Conservation (phyloP, 35 echinoderm and acorn worm species). For the Amphiura filiformis region DNA sequence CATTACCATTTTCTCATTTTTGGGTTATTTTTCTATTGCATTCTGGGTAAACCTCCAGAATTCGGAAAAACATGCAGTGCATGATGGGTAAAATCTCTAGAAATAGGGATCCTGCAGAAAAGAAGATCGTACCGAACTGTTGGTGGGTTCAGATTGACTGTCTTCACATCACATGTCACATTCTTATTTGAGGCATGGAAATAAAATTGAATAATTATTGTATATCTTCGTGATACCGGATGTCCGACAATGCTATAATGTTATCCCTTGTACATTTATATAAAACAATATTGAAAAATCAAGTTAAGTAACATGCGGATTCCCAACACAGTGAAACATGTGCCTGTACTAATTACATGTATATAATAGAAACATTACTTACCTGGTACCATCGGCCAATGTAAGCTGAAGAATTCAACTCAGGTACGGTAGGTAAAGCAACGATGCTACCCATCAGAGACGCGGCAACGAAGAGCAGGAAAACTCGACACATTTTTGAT, state of each 20-base stretch:
- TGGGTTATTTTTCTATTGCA: neutral
- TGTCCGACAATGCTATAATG: no score
- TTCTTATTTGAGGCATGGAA: neutral
- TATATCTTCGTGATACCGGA: no score
- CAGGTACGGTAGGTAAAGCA: conserved; percentile 52
- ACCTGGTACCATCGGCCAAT: conserved; percentile 80
- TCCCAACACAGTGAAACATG: neutral
- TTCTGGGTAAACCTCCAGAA: neutral
- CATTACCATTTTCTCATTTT: neutral
- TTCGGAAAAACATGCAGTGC: no score
- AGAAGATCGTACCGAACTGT: neutral
- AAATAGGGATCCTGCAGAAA: neutral
- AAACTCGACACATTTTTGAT: no score
- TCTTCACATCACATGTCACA: no score
- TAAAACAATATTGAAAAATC: neutral
- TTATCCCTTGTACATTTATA: neutral
- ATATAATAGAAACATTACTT: neutral
- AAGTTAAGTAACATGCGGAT: neutral
- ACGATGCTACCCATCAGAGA: neutral
- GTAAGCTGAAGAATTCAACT: conserved; percentile 39
- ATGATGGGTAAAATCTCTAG: no score
- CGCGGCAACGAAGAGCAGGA: neutral
- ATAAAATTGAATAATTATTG: neutral
- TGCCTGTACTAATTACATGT: neutral
- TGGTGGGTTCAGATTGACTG: neutral